Evolutionary conservation across 2,113 vertebrate species (phyloP), one percentile per base, ranked within the genome.

Genomic region (Agapornis roseicollis): DNA sequence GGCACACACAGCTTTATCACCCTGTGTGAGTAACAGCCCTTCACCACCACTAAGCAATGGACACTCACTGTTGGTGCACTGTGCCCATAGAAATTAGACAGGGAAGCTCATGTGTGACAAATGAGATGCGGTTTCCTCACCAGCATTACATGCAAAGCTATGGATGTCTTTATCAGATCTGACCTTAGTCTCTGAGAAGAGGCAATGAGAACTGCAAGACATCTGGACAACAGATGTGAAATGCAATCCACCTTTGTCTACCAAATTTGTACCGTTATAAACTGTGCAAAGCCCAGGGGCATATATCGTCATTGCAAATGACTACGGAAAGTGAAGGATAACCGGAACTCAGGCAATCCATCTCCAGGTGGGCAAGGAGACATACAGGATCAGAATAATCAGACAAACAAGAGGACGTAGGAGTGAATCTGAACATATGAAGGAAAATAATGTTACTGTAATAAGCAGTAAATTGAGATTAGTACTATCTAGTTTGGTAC

Each of bases 201-300:
- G 19, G 31, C 73, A 76, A 85, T 15, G 50, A 81, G 83, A 90
- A 80, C 9, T 83, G 56, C 19, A 78, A 86, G 83, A 60, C 90
- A 94, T 92, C 90, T 92, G 95, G 80, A 50, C 29, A 86, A 13
- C 92, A 95, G 94, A 86, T 92, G 85, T 53, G 86, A 92, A 83
- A 73, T 46, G 23, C 66, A 93, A 69, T 44, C 58, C 28, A 31
- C 24, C 28, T 41, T 55, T 35, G 71, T 14, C 71, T 78, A 3
- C 39, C 0, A 4, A 7, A 3, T 66, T 83, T 74, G 80, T 74
- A 24, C 76, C 5, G 2, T 11, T 29, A n/a, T 8, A 46, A 35
- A 50, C 15, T 2, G 23, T 92, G 46, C 46, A 93, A 84, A 88
- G 69, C 85, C 73, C 55, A 15, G 55, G 46, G 88, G 35, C 35